These are phyloP conservation scores for Melanophora roralis DNA, from an alignment of 2,888 invertebrate species.

Conservation along the genomic window DNA sequence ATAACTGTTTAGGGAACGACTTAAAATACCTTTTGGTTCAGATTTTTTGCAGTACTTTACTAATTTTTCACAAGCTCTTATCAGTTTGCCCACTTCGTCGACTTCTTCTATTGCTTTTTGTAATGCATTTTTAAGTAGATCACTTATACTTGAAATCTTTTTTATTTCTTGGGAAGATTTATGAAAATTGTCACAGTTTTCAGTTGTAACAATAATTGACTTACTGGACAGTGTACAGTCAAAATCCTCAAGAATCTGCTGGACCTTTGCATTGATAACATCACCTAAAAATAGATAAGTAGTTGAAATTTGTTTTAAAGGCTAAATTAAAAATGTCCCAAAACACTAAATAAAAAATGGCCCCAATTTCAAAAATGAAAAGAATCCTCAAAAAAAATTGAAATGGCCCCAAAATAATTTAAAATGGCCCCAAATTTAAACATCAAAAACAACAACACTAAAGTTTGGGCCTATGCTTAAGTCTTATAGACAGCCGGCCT, in stretches of 20 bases:
- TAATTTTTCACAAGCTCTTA: neutral
- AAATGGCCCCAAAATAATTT: no score
- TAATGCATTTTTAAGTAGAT: neutral
- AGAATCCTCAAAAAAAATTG: no score
- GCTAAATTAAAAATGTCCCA: no score
- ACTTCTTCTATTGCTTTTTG: neutral
- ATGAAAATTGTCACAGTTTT: neutral
- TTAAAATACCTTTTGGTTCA: neutral
- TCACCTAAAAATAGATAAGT: neutral
- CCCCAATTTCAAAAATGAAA: no score
- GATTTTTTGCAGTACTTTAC: neutral
- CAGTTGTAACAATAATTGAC: constrained; percentile 12
- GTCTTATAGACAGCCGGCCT: no score
- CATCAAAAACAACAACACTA: no score
- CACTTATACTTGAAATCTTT: neutral
- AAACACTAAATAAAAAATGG: no score
- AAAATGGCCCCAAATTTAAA: no score
- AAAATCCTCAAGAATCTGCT: neutral
- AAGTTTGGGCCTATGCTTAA: no score
- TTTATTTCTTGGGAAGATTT: neutral
- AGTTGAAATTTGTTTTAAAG: no score
- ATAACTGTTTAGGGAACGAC: neutral
- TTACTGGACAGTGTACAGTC: neutral
- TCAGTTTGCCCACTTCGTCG: neutral
- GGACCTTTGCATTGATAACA: neutral